phyloP scores from a whole-genome alignment of 2,797 vertebrate species.

The Gila robusta region DNA sequence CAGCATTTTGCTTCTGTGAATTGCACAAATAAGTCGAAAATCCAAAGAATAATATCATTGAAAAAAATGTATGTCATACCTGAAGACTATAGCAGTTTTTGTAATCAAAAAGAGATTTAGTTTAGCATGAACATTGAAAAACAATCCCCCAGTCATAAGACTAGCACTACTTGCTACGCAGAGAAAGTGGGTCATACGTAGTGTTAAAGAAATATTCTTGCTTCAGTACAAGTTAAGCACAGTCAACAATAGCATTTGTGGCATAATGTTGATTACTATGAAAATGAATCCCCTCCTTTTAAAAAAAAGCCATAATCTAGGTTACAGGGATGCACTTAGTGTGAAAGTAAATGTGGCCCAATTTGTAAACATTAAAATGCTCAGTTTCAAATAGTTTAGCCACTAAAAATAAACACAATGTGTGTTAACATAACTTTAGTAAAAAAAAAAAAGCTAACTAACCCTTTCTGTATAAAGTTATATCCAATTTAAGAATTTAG shows the following conservation, averaged over 20 bases:
- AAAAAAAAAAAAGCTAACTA: not conserved
- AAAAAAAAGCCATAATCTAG: not conserved
- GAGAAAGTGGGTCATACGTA: slow-evolving; percentile 39
- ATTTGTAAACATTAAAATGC: slow-evolving; percentile 13
- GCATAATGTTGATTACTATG: not conserved
- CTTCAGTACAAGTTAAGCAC: slow-evolving; percentile 17
- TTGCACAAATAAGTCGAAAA: not conserved
- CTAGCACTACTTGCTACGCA: not conserved
- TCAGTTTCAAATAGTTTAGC: not conserved
- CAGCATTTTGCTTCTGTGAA: slow-evolving; percentile 6
- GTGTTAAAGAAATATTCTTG: not conserved
- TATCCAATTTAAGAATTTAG: not conserved
- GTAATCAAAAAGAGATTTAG: not conserved
- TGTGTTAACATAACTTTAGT: not conserved
- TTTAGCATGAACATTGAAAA: not conserved
- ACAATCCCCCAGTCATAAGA: slow-evolving; percentile 1
- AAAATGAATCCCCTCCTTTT: not conserved
- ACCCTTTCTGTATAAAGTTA: not conserved
- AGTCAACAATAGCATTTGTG: slow-evolving; percentile 20
- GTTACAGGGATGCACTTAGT: not conserved
- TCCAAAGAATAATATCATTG: not conserved
- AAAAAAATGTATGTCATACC: not conserved
- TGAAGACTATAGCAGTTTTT: not conserved
- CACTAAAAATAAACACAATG: not conserved
- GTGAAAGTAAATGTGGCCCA: not conserved